These are phyloP conservation scores for Beris chalybata DNA, from an alignment of 2,888 invertebrate genomes.

Conservation along the genomic window DNA sequence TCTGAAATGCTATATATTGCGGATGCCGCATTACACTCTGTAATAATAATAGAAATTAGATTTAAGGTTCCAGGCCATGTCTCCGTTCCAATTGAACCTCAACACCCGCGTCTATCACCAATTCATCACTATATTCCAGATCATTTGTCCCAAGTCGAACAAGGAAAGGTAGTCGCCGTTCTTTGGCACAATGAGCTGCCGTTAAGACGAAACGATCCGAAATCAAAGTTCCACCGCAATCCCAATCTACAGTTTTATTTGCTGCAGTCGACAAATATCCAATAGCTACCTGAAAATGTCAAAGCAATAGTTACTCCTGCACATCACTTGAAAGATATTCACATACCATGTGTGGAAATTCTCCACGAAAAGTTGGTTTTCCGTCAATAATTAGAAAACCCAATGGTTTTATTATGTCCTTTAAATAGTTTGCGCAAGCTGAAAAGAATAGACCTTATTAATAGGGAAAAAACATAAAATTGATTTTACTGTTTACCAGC, in stretches of 20 bases:
- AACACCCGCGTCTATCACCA: slow-evolving; percentile 42
- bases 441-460: background rate
- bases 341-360: slow-evolving; percentile 51
- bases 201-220: no score
- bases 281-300: no score
- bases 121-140: slow-evolving; percentile 40
- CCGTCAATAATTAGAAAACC: slow-evolving; percentile 48
- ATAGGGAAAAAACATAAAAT: background rate
- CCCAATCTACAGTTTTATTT: no score
- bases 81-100: slow-evolving; percentile 40
- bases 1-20: slow-evolving; percentile 26
- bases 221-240: no score
- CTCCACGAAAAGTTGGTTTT: slow-evolving; percentile 43
- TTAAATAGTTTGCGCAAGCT: background rate
- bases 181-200: no score
- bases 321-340: no score
- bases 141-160: background rate
- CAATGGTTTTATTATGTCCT: slow-evolving; percentile 9
- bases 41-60: slow-evolving; percentile 1
- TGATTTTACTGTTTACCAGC: slow-evolving; percentile 1
- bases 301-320: no score
- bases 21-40: slow-evolving; percentile 39
- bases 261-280: no score
- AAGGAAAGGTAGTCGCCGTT: no score
- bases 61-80: background rate